Base-by-base conservation (phyloP, 2,888 invertebrate genomes). In the Pyrocoelia pectoralis region DNA sequence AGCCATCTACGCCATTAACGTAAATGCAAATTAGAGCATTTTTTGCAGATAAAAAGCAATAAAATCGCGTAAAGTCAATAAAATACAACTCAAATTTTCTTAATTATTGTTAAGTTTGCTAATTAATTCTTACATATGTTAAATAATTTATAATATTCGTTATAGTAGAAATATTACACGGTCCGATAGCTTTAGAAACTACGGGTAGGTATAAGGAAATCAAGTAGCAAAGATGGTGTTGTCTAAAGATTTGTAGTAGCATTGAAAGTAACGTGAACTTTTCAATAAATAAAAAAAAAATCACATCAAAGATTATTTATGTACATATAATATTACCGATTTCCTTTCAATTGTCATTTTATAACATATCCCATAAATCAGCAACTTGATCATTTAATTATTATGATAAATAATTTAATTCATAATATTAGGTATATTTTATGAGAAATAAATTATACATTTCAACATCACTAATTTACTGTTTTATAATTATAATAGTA, bases 391-490 rank as follows among this genome's bases (percentile, higher is more conserved):
- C 13, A 46, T 46, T 46, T 50, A 50, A 50, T 50, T 28, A 50
- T 48, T 19, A 48, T 48, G 18, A 41, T 41, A 41, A 41, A 48
- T 19, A 50, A 50, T 48, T 18, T 50, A 50, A 49, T 18, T 18
- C 49, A 49, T 24, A 49, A 49, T 49, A 24, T 49, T 49, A 49
- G n/a, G n/a, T n/a, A 49, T 12, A 12, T 50, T 50, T 50, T 29
- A 50, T 12, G 29, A 9, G 12, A 50, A 50, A 50, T 50, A 50
- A 50, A 50, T 50, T 50, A 50, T 50, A 50, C 50, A 19, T 50
- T 50, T 50, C 50, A 29, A 14, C 50, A 28, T 12, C 10, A 15
- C 17, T 46, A 46, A 33, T 33, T 33, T 33, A 33, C 33, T n/a
- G 33, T 33, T 33, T 43, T 17, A 17, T 43, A 43, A 43, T 43